phyloP scores from a whole-genome alignment of 1,140 invertebrate genomes.

The Drosophila ercepeae region DNA sequence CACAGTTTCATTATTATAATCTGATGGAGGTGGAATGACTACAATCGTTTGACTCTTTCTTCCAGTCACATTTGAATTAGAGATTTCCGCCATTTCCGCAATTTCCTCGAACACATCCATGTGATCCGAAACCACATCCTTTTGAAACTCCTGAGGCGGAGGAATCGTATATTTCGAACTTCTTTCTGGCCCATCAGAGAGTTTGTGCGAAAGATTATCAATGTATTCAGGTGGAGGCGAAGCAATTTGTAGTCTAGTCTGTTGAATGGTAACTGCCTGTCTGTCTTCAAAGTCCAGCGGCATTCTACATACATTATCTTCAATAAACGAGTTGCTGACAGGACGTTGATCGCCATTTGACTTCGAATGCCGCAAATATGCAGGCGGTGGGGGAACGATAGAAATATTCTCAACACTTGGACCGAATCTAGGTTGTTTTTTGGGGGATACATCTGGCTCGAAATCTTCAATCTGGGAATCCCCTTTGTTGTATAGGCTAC shows the following conservation, averaged over 20 bases:
- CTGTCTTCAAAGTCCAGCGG: neutral
- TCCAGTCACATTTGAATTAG: neutral
- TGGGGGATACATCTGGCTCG: neutral
- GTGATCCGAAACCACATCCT: neutral
- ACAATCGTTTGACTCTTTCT: neutral
- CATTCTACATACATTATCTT: neutral
- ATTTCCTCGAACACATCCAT: too few species aligned
- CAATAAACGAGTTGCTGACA: neutral
- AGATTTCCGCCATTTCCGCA: neutral
- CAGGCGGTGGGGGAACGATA: slow-evolving; percentile 56
- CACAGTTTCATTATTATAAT: neutral
- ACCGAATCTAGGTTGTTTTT: slow-evolving; percentile 7
- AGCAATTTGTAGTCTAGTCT: neutral
- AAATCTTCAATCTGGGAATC: slow-evolving; percentile 40
- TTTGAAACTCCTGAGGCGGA: neutral
- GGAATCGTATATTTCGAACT: neutral
- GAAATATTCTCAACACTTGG: neutral
- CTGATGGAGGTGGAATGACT: neutral
- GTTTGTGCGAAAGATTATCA: neutral
- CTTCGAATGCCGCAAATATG: slow-evolving; percentile 42
- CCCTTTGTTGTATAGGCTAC: slow-evolving; percentile 64
- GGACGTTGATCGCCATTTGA: neutral
- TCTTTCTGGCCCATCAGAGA: neutral
- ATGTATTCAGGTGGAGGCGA: slow-evolving; percentile 7
- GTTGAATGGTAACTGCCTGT: neutral